phyloP scores from a whole-genome alignment of 2,113 vertebrate species.

The Pseudorhombus dupliciocellatus region DNA sequence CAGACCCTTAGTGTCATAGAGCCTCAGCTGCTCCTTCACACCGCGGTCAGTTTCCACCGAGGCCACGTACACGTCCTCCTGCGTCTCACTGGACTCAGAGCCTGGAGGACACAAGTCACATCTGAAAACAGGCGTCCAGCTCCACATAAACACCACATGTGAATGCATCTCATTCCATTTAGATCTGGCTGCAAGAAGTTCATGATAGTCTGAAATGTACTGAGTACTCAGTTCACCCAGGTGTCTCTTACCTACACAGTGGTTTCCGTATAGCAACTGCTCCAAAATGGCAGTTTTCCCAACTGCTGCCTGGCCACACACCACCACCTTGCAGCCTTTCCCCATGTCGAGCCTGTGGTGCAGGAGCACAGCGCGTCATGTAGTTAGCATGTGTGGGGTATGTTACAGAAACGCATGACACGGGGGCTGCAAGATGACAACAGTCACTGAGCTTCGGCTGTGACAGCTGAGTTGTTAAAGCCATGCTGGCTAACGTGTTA shows the following conservation, averaged over 20 bases:
- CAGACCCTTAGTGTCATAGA: slow-evolving; percentile 92
- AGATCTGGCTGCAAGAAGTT: not conserved
- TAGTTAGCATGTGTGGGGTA: not conserved
- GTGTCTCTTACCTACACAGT: slow-evolving; percentile 84
- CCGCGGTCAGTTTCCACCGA: slow-evolving; percentile 92
- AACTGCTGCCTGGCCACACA: slow-evolving; percentile 91
- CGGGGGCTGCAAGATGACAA: not conserved
- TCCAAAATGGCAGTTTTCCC: slow-evolving; percentile 95
- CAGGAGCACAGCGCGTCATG: not conserved
- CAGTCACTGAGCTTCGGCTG: not conserved
- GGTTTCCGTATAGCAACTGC: slow-evolving; percentile 91
- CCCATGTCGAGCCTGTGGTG: slow-evolving; percentile 82
- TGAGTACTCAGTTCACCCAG: not conserved
- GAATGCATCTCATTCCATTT: not conserved
- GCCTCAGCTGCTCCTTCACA: slow-evolving; percentile 91
- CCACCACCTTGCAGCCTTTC: slow-evolving; percentile 94
- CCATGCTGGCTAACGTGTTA: slow-evolving; percentile 30
- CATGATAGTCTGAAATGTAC: not conserved
- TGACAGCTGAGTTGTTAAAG: slow-evolving; percentile 32
- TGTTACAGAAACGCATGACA: not conserved
- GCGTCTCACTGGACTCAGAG: slow-evolving; percentile 85
- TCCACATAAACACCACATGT: not conserved
- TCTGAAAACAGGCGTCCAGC: not conserved
- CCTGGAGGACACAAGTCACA: slow-evolving; percentile 72
- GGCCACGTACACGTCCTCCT: slow-evolving; percentile 92